phyloP scores from a whole-genome alignment of 2,797 vertebrate genomes.

The Ciconia nigra region DNA sequence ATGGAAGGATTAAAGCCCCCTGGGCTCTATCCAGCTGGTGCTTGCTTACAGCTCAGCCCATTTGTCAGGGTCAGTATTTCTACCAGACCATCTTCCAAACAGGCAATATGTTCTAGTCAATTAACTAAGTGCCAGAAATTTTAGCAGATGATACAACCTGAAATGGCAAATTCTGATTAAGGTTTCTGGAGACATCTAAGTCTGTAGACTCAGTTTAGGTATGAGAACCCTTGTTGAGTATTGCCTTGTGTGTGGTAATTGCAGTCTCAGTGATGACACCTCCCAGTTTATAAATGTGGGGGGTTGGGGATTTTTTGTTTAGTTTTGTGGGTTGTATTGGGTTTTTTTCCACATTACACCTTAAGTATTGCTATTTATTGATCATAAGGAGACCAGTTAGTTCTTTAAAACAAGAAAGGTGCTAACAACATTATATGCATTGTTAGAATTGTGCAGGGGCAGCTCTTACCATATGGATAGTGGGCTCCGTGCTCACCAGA shows the following conservation, averaged over 20 bases:
- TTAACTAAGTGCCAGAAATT: not conserved
- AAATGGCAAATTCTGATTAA: not conserved
- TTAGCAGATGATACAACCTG: not conserved
- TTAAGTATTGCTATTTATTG: not conserved
- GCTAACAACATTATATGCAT: not conserved
- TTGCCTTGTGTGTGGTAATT: not conserved
- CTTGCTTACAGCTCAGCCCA: not conserved
- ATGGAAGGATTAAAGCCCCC: not conserved
- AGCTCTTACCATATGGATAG: not conserved
- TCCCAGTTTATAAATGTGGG: not conserved
- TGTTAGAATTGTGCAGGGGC: not conserved
- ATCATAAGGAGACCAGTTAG: not conserved
- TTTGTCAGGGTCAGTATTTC: not conserved
- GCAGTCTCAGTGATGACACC: not conserved
- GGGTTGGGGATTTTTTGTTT: not conserved
- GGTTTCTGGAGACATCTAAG: not conserved
- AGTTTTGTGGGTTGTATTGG: not conserved
- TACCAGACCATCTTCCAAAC: not conserved
- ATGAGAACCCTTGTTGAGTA: not conserved
- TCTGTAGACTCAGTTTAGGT: not conserved
- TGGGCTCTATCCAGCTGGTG: not conserved
- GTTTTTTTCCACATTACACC: not conserved
- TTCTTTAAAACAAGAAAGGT: not conserved
- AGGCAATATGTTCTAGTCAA: not conserved
- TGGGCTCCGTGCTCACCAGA: not conserved